These are phyloP conservation scores for Cylas formicarius DNA, from an alignment of 1,140 invertebrate species.

Conservation along the genomic window DNA sequence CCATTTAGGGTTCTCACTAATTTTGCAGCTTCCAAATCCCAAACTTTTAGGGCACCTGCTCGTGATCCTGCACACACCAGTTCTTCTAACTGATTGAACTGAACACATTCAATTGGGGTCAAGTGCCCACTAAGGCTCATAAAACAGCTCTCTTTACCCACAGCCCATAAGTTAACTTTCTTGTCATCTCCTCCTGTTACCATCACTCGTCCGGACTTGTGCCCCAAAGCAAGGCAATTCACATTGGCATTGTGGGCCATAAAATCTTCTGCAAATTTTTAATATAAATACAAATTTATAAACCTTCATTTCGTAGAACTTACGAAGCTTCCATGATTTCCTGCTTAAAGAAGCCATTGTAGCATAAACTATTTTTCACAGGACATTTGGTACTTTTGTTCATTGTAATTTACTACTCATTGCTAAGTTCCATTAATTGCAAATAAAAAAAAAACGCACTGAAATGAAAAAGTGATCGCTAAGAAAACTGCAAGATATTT, in stretches of 20 bases:
- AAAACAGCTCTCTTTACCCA: slow-evolving; percentile 91
- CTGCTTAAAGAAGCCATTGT: slow-evolving; percentile 54
- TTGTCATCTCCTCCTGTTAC: slow-evolving; percentile 96
- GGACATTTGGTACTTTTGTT: slow-evolving; percentile 21
- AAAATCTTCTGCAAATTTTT: slow-evolving; percentile 72
- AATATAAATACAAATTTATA: slow-evolving; percentile 8
- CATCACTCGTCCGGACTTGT: slow-evolving; percentile 85
- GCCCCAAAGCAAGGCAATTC: slow-evolving; percentile 83
- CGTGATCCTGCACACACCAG: slow-evolving; percentile 91
- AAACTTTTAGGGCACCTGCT: slow-evolving; percentile 89
- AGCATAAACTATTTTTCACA: slow-evolving; percentile 11
- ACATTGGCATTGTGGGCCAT: slow-evolving; percentile 81
- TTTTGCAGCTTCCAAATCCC: slow-evolving; percentile 93
- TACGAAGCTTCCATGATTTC: slow-evolving; percentile 54
- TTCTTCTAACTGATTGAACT: slow-evolving; percentile 91
- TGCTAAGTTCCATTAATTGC: slow-evolving; percentile 18
- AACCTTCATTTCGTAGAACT: slow-evolving; percentile 31
- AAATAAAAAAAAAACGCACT: slow-evolving; percentile 12
- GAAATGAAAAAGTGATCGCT: slow-evolving; percentile 13
- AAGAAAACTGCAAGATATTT: slow-evolving; percentile 19
- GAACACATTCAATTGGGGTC: slow-evolving; percentile 87
- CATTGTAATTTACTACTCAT: slow-evolving; percentile 27
- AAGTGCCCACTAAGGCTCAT: slow-evolving; percentile 92
- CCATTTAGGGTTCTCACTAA: slow-evolving; percentile 86
- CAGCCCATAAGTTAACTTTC: slow-evolving; percentile 96